Base-by-base conservation (phyloP, 2,888 invertebrate genomes). In the Morpho achilles region DNA sequence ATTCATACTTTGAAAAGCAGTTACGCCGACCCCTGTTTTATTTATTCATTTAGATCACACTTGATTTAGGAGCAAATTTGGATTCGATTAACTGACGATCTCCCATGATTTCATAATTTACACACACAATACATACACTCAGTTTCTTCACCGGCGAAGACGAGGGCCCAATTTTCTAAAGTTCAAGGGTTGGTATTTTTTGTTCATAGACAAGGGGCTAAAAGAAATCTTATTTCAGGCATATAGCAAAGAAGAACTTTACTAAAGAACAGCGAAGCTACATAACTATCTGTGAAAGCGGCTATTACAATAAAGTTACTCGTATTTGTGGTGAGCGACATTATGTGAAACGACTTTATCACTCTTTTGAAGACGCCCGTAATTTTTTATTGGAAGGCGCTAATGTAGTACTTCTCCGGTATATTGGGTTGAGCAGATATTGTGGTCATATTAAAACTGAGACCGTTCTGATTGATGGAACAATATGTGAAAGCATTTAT, bases 361-460 rank as follows among this genome's bases (percentile, higher is more conserved):
- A 93, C 70, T 77, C 87, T 43, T 86, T 92, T 54, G 80, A 82
- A 47, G 83, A 80, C 32, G 82, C 91, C n/a, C 80, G 77, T 53
- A 79, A 91, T 67, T 86, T 93, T 61, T 76, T 94, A 53, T 86
- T 92, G n/a, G 94, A 94, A 83, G 94, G 93, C 42, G 91, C 92
- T 7, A 93, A 92, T 76, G 81, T 94, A 60, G 74, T 94, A 9
- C 74, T 94, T 16, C 80, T 93, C 76, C 84, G 94, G 63, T 94
- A 93, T 71, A 78, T 94, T 42, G 93, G 91, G 3, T 71, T 94
- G 9, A 80, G 75, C 10, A 84, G 91, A 64, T 92, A 84, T 68
- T 80, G 80, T 53, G 94, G 94, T 8, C 82, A 73, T 56, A 81
- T 94, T 62, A 91, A 91, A 71, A 84, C 93, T 23, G 84, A 91